Evolutionary conservation across 1,140 invertebrate genomes (phyloP).

Genomic region (Tetramorium parvispinum): DNA sequence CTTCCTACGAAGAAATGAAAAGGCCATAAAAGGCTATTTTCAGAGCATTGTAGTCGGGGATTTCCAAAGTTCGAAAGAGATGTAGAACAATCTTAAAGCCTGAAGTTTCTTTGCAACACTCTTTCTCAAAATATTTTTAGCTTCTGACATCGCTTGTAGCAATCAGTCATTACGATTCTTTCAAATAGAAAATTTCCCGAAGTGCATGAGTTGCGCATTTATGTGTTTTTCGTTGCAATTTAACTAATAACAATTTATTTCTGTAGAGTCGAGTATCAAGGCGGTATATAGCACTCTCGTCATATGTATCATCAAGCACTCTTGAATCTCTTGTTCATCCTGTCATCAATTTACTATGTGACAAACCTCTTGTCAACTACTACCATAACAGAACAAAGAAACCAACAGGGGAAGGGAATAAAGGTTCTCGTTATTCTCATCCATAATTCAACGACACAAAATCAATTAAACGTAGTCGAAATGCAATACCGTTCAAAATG

Average conservation of each 20-base stretch:
- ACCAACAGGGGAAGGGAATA: background rate
- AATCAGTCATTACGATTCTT: background rate
- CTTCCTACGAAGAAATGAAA: background rate
- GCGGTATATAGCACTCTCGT: background rate
- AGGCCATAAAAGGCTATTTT: conserved; percentile 15
- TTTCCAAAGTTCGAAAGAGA: conserved; percentile 19
- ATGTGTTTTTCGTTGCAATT: background rate
- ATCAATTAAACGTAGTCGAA: background rate
- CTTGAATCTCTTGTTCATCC: background rate
- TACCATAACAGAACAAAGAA: background rate
- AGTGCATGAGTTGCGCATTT: background rate
- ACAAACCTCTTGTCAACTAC: background rate
- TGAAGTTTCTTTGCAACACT: conserved; percentile 7
- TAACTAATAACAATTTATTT: conserved; percentile 18
- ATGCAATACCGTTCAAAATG: background rate
- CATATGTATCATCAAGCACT: background rate
- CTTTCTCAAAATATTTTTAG: conserved; percentile 14
- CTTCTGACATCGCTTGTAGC: background rate
- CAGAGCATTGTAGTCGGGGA: background rate
- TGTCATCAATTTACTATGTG: conserved; percentile 5
- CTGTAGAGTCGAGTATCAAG: background rate
- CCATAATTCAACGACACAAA: conserved; percentile 42
- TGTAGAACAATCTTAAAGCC: conserved; percentile 19
- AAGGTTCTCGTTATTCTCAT: background rate
- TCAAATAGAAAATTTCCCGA: background rate